Evolutionary conservation across 2,888 invertebrate species (phyloP).

Genomic region (Agrilus biguttatus): DNA sequence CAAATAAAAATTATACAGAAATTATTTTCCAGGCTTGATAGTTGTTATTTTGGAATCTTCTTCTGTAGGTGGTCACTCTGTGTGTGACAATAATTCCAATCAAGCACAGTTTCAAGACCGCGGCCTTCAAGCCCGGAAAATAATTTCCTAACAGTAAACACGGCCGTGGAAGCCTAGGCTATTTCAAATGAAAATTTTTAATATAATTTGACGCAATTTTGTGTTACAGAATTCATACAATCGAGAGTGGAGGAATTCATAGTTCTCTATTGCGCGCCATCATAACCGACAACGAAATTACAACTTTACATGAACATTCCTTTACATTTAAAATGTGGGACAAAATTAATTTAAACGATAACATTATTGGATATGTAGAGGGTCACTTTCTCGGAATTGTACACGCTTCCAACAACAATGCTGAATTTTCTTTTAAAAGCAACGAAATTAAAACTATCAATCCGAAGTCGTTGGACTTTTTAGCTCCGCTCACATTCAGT

Average conservation of each 20-base stretch:
- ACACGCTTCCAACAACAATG: constrained; percentile 11
- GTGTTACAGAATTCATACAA: constrained; percentile 44
- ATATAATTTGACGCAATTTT: background rate
- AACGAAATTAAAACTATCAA: constrained; percentile 40
- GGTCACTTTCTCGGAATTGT: constrained; percentile 26
- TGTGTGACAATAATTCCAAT: too few relatives aligned
- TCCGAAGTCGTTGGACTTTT: constrained; percentile 41
- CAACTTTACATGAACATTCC: constrained; percentile 40
- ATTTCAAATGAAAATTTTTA: too few relatives aligned
- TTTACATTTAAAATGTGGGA: constrained; percentile 53
- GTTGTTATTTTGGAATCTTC: too few relatives aligned
- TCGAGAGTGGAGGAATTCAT: constrained; percentile 48
- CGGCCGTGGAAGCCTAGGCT: too few relatives aligned
- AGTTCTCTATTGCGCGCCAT: constrained; percentile 45
- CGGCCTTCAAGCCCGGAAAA: too few relatives aligned
- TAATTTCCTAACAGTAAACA: too few relatives aligned
- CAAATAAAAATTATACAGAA: too few relatives aligned
- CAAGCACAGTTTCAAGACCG: too few relatives aligned
- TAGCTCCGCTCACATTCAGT: constrained; percentile 37
- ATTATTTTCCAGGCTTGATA: too few relatives aligned
- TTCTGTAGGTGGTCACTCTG: too few relatives aligned
- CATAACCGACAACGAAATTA: constrained; percentile 47
- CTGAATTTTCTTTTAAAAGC: constrained; percentile 37
- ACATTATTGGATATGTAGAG: constrained; percentile 45
- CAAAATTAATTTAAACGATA: constrained; percentile 45